These are phyloP conservation scores for Nothura maculosa DNA, from an alignment of 2,797 vertebrate species.

Conservation along the genomic window DNA sequence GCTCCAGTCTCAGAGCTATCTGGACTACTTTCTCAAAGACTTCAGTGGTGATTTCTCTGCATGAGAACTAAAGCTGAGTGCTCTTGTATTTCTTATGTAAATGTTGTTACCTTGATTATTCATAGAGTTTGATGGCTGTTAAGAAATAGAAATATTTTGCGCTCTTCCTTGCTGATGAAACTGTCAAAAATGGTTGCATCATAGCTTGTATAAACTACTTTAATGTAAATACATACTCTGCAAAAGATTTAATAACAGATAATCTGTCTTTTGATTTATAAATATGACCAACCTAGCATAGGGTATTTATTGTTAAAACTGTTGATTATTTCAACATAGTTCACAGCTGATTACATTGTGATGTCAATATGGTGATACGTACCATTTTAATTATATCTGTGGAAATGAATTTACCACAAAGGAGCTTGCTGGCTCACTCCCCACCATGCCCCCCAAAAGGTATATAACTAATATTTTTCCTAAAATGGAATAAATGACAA, in stretches of 20 bases:
- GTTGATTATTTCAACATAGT: neutral
- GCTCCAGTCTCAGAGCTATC: neutral
- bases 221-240: neutral
- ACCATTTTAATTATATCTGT: neutral
- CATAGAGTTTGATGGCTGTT: neutral
- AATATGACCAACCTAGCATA: neutral
- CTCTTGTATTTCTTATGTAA: neutral
- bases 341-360: too few relatives aligned
- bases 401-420: neutral
- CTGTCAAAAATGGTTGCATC: neutral
- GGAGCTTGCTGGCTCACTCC: neutral
- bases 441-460: neutral
- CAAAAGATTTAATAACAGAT: neutral
- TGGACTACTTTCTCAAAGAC: neutral
- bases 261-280: neutral
- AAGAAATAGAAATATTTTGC: neutral
- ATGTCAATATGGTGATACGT: neutral
- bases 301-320: neutral
- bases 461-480: neutral
- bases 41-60: neutral
- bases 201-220: neutral
- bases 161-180: neutral
- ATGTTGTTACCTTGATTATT: neutral
- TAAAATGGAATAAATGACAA: neutral
- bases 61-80: neutral